Evolutionary conservation across 2,113 vertebrate genomes (phyloP), one percentile per base, ranked within the genome.

Genomic region (Cavia aperea): DNA sequence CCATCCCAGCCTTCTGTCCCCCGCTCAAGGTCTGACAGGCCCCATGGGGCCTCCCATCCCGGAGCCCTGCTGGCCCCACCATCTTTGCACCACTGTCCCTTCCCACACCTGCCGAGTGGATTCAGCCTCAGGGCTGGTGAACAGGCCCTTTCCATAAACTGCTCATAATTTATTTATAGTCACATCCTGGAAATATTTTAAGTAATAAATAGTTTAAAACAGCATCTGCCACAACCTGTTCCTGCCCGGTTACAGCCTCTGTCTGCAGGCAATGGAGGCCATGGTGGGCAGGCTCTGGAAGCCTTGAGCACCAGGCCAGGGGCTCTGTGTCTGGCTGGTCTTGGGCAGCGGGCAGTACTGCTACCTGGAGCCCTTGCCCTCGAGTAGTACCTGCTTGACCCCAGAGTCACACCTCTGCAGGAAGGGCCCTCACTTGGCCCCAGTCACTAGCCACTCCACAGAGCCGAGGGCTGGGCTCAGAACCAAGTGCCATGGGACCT

Each of bases 401-500:
- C 29, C 31, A 10, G 19, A 65, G 60, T 51, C 15, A 7, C 29
- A 3, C 62, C n/a, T 29, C 10, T 16, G 19, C 4, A 2, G n/a
- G 81, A 51, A 4, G 36, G 77, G 36, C 36, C 39, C 51, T 18
- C 4, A 2, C 26, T 4, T 0, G 43, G 12, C 19, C 4, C 4
- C 3, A 58, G 51, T 36, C 63, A 56, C 0, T 19, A 12, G 54
- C 2, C 1, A 0, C 24, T 9, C 65, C 7, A 26, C 33, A 56
- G 81, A 2, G 72, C 29, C 1, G 24, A 36, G 9, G 19, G 14
- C 7, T 39, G 1, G 51, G 51, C 51, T 14, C 54, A 26, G 68
- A 21, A 7, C 12, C 0, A 0, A 70, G 16, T 0, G 1, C n/a
- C 10, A 0, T 3, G 63, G 65, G 54, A 36, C 66, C 2, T 1